Evolutionary conservation across 30 jellyfish, hydroid and myxozoan genomes (phyloP).

Genomic region (Chrysaora quinquecirrha): DNA sequence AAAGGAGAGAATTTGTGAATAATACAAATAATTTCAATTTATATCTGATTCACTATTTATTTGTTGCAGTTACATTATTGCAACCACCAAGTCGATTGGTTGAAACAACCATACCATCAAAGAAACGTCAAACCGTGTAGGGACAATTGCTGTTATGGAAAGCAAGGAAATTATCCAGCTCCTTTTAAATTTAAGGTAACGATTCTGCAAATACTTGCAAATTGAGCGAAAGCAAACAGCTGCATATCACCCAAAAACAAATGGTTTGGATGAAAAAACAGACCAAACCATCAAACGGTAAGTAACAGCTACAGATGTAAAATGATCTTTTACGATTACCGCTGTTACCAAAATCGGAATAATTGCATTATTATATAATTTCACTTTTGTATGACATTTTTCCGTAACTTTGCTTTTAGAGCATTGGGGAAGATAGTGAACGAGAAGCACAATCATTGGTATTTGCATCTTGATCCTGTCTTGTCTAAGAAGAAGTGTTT

Average conservation of each 20-base stretch:
- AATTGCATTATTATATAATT: too few relatives aligned
- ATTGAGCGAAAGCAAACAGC: slow-evolving; percentile 43
- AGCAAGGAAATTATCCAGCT: neutral
- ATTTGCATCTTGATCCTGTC: too few relatives aligned
- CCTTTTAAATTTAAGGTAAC: neutral
- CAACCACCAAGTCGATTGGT: neutral
- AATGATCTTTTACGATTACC: too few relatives aligned
- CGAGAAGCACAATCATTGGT: too few relatives aligned
- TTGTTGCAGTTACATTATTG: neutral
- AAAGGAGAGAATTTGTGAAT: slow-evolving; percentile 69
- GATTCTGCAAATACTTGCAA: slow-evolving; percentile 10
- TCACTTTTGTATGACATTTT: too few relatives aligned
- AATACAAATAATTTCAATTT: neutral
- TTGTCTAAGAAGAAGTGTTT: too few relatives aligned
- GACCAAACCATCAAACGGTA: slow-evolving; percentile 9
- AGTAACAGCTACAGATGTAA: too few relatives aligned
- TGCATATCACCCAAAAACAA: slow-evolving; percentile 71
- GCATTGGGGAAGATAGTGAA: too few relatives aligned
- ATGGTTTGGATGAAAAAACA: slow-evolving; percentile 51
- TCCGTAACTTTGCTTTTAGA: too few relatives aligned
- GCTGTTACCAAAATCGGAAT: too few relatives aligned
- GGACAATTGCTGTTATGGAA: neutral
- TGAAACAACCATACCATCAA: neutral
- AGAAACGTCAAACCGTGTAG: neutral
- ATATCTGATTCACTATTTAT: neutral